Percentiles rank a stretch among this genome's conserved stretches.
Evolutionary conservation across 2,797 vertebrate species (phyloP).

Genomic region (Etheostoma nigrum): DNA sequence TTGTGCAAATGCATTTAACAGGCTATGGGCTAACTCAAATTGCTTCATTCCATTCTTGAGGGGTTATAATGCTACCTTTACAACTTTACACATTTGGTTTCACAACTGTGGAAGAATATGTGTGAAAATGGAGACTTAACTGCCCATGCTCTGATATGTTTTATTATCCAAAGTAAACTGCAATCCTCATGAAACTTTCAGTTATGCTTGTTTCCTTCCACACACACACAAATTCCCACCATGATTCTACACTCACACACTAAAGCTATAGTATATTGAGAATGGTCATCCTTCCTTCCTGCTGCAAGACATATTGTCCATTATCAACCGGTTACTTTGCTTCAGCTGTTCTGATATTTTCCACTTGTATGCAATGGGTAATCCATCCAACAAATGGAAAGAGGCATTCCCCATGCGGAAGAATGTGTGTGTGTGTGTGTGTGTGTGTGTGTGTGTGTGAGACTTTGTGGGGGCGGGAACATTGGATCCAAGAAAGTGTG

Average conservation of each 20-base stretch:
- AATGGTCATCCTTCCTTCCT: constrained; percentile 55
- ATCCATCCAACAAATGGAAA: constrained; percentile 63
- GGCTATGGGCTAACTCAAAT: no score
- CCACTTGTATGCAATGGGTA: constrained; percentile 39
- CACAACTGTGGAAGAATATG: constrained; percentile 18
- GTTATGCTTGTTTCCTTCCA: constrained; percentile 42
- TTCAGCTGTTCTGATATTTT: constrained; percentile 73
- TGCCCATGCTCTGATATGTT: constrained; percentile 1
- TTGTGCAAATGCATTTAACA: background rate
- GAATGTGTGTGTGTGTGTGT: constrained; percentile 35
- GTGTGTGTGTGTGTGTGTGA: constrained; percentile 39
- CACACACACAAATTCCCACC: constrained; percentile 13
- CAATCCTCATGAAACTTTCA: constrained; percentile 53
- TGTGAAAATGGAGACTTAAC: constrained; percentile 21
- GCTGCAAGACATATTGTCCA: constrained; percentile 56
- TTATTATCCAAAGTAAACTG: constrained; percentile 49
- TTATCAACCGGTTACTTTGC: constrained; percentile 42
- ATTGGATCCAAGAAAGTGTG: constrained; percentile 67
- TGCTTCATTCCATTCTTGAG: background rate
- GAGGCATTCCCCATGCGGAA: constrained; percentile 34
- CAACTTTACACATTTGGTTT: background rate
- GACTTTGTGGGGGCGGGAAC: constrained; percentile 59
- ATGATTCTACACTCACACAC: constrained; percentile 54
- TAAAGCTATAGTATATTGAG: constrained; percentile 42
- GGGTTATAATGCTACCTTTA: background rate